Conservation (phyloP, 2,797 vertebrate species). For the Moxostoma hubbsi region DNA sequence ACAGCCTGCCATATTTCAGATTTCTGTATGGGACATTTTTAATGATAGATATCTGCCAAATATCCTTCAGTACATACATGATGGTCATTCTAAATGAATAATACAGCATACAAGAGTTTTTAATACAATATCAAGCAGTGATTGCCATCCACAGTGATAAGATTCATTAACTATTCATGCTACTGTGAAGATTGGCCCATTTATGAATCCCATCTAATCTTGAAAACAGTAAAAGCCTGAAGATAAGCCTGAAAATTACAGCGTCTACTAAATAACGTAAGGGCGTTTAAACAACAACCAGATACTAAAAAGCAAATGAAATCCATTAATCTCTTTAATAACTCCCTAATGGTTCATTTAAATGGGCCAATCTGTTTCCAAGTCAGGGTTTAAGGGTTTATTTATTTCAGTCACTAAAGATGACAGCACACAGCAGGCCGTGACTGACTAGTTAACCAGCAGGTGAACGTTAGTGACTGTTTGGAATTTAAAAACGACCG, state of each 20-base stretch:
- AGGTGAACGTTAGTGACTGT: neutral
- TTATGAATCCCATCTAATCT: conserved; percentile 38
- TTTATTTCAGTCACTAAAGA: conserved; percentile 17
- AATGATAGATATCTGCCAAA: neutral
- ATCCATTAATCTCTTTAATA: neutral
- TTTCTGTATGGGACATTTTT: too few relatives aligned
- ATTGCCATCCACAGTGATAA: conserved; percentile 22
- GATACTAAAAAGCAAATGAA: neutral
- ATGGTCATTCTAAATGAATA: neutral
- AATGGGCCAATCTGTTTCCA: neutral
- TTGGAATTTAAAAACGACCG: neutral
- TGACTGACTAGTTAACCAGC: neutral
- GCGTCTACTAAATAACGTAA: conserved; percentile 6
- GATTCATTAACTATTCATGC: conserved; percentile 29
- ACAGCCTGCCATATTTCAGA: too few relatives aligned
- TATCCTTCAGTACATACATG: neutral
- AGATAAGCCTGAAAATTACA: conserved; percentile 29
- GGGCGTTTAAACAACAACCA: neutral
- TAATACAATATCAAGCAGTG: conserved; percentile 13
- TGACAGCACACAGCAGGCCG: conserved; percentile 10
- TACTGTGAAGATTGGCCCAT: conserved; percentile 8
- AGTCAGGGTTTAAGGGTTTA: neutral
- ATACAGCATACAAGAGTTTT: neutral
- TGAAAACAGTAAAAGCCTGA: neutral
- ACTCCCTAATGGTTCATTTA: neutral